phyloP scores from a whole-genome alignment of 2,797 vertebrate species.

The Glossophaga mutica region DNA sequence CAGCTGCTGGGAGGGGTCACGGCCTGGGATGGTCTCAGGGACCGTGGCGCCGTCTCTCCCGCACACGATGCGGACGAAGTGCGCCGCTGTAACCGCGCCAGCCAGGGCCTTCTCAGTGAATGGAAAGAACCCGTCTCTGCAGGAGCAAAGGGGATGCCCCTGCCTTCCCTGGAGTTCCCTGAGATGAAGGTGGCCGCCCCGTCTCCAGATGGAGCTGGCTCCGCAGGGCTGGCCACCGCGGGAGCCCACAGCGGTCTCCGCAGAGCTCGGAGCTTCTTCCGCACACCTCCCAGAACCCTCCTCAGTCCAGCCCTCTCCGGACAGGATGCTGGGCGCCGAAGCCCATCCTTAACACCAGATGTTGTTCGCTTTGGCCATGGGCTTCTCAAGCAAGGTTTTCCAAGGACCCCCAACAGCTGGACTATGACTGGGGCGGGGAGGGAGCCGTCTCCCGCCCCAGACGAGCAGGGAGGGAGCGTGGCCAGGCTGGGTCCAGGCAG shows the following conservation, averaged over 20 bases:
- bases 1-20: neutral
- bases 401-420: neutral
- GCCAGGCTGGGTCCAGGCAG: neutral
- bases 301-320: neutral
- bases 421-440: neutral
- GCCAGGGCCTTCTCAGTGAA: neutral
- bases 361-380: neutral
- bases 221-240: rapidly evolving
- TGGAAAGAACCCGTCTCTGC: rapidly evolving
- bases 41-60: neutral
- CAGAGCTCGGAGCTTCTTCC: neutral
- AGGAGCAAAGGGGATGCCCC: neutral
- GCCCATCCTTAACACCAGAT: neutral
- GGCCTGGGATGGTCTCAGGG: neutral
- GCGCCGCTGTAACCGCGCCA: neutral
- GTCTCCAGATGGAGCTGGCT: neutral
- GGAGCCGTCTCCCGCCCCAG: neutral
- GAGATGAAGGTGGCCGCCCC: neutral
- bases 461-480: neutral
- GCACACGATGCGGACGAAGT: rapidly evolving
- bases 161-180: neutral
- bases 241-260: neutral
- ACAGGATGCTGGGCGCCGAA: neutral
- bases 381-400: neutral
- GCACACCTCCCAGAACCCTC: neutral